Evolutionary conservation across 2,113 vertebrate genomes (phyloP).

Genomic region (Cryptomyrus ogoouensis): DNA sequence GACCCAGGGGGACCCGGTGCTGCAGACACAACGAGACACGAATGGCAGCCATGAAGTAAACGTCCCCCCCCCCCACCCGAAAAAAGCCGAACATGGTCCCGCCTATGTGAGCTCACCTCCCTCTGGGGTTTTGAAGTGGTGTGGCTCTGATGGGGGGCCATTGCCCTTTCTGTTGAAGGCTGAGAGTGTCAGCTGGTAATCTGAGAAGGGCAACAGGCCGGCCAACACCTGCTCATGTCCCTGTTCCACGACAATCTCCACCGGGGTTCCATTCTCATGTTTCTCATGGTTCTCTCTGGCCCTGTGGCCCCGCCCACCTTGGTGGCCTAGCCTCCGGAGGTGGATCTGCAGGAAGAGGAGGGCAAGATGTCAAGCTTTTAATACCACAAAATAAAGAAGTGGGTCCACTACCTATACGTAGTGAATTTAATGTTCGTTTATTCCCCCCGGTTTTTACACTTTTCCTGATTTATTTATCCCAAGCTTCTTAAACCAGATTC

Average conservation of each 20-base stretch:
- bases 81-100: background rate
- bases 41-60: background rate
- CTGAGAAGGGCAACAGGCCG: constrained; percentile 60
- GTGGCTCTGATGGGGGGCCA: constrained; percentile 46
- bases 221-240: constrained; percentile 34
- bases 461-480: background rate
- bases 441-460: background rate
- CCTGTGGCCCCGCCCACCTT: constrained; percentile 29
- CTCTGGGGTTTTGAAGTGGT: constrained; percentile 64
- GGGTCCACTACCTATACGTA: background rate
- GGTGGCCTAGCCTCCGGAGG: constrained; percentile 35
- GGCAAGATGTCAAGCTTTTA: background rate
- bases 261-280: constrained; percentile 7
- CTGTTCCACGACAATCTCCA: constrained; percentile 31
- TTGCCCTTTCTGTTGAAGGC: constrained; percentile 70
- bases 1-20: constrained; percentile 64
- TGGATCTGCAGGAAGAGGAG: constrained; percentile 46
- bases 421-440: background rate
- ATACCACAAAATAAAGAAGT: background rate
- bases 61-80: background rate
- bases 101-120: constrained; percentile 65
- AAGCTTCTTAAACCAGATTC: background rate
- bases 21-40: constrained; percentile 32
- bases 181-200: constrained; percentile 55
- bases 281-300: constrained; percentile 11